These are phyloP conservation scores for Epinephelus fuscoguttatus DNA, from an alignment of 2,113 vertebrate species.

Conservation along the genomic window DNA sequence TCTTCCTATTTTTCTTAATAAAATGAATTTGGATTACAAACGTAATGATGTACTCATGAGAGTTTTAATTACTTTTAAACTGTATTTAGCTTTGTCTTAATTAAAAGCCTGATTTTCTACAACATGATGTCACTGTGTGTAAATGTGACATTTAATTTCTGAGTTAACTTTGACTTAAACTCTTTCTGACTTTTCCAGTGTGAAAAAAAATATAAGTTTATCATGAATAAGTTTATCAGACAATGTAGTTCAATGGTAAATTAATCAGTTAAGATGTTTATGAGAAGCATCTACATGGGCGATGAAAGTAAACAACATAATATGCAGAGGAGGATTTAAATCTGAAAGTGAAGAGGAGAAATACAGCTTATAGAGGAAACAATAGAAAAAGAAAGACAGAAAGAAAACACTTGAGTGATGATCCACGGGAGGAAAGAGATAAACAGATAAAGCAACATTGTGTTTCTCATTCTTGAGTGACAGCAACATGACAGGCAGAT, in stretches of 20 bases:
- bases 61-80: constrained; percentile 5
- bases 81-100: not conserved
- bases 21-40: constrained; percentile 46
- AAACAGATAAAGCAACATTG: not conserved
- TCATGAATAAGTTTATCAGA: not conserved
- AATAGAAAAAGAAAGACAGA: too few species aligned
- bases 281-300: not conserved
- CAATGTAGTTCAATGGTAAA: not conserved
- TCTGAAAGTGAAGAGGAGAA: not conserved
- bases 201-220: not conserved
- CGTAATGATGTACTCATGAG: not conserved
- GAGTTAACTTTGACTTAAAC: not conserved
- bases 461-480: not conserved
- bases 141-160: not conserved
- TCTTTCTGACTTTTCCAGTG: not conserved
- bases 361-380: not conserved
- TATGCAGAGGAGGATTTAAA: not conserved
- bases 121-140: not conserved
- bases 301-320: not conserved
- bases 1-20: constrained; percentile 67
- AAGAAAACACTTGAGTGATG: not conserved
- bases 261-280: not conserved
- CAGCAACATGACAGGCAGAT: not conserved
- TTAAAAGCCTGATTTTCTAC: not conserved
- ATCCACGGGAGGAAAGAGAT: not conserved